phyloP scores from a whole-genome alignment of 2,888 invertebrate genomes.

The Vannuccia rotundouncinata region DNA sequence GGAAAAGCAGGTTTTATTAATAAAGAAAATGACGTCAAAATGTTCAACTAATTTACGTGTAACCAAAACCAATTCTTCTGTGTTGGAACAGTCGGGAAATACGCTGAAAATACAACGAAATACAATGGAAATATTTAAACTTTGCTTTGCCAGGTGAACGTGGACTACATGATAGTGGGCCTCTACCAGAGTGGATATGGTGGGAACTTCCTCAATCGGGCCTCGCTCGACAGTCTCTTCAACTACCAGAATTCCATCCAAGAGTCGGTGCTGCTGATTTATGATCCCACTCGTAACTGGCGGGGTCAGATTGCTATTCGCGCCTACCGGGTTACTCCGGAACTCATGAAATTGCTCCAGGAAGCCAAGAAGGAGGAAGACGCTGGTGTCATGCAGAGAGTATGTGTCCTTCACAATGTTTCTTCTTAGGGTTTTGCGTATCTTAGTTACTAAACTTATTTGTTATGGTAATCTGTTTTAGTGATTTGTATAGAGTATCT shows the following conservation, averaged over 20 bases:
- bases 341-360: neutral
- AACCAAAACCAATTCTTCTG: neutral
- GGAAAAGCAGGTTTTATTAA: neutral
- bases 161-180: conserved; percentile 17
- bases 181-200: conserved; percentile 21
- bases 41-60: neutral
- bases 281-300: neutral
- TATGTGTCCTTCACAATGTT: too few relatives aligned
- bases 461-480: too few relatives aligned
- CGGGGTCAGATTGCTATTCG: conserved; percentile 21
- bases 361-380: conserved; percentile 1
- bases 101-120: neutral
- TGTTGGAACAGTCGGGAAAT: too few relatives aligned
- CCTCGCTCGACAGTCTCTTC: neutral
- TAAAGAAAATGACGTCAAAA: neutral
- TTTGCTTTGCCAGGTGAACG: conserved; percentile 1
- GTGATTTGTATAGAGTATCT: too few relatives aligned
- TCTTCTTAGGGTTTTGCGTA: too few relatives aligned
- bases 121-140: neutral
- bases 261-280: conserved; percentile 21
- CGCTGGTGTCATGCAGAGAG: neutral
- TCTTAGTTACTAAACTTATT: too few relatives aligned
- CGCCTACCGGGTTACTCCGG: neutral
- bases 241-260: neutral
- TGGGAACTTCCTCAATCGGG: conserved; percentile 16